Evolutionary conservation across 2,113 vertebrate species (phyloP).

Genomic region (Nothobranchius furzeri): DNA sequence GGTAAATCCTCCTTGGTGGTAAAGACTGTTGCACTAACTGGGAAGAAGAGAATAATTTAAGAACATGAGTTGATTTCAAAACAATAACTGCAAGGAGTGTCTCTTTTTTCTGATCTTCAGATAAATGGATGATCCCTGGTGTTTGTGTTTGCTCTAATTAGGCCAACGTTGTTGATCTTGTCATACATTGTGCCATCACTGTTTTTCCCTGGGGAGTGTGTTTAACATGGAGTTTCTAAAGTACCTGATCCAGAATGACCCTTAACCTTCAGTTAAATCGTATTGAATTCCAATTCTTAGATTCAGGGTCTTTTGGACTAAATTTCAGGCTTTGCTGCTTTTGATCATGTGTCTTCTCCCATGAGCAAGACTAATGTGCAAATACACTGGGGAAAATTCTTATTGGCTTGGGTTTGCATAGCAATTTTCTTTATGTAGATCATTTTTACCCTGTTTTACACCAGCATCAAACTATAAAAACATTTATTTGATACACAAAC

Average conservation of each 20-base stretch:
- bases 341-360: constrained; percentile 28
- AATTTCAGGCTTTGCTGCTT: constrained; percentile 34
- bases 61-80: constrained; percentile 61
- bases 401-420: neutral
- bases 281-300: constrained; percentile 41
- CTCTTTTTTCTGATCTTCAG: constrained; percentile 42
- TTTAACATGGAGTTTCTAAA: constrained; percentile 71
- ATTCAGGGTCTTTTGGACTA: constrained; percentile 20
- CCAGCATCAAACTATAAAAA: neutral
- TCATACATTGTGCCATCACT: constrained; percentile 56
- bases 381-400: neutral
- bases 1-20: constrained; percentile 69
- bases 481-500: neutral
- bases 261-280: constrained; percentile 71
- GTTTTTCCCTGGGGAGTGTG: constrained; percentile 58
- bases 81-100: constrained; percentile 49
- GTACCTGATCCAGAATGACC: constrained; percentile 68
- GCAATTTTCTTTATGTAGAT: neutral
- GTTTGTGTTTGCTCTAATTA: constrained; percentile 72
- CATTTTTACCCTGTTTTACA: neutral
- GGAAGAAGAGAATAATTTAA: constrained; percentile 53
- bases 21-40: constrained; percentile 42
- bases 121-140: constrained; percentile 29
- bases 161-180: constrained; percentile 57
- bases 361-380: constrained; percentile 1